phyloP scores from a whole-genome alignment of 2,888 invertebrate species.

The Phorcus lineatus region DNA sequence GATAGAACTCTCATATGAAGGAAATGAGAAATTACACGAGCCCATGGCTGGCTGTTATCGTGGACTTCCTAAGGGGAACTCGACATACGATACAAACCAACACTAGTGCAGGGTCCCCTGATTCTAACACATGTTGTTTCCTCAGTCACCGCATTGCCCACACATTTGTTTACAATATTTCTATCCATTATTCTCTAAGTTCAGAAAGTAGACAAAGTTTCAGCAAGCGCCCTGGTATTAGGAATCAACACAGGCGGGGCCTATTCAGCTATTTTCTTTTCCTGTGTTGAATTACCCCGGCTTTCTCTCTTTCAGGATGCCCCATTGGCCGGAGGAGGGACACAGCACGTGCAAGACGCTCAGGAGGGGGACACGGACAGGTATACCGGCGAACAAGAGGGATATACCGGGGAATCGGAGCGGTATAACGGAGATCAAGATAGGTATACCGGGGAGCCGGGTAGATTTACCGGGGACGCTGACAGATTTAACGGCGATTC shows the following conservation, averaged over 20 bases:
- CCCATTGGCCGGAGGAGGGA: constrained; percentile 10
- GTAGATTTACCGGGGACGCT: too few relatives aligned
- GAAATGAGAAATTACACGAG: constrained; percentile 28
- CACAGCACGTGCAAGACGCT: not conserved
- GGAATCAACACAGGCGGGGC: constrained; percentile 10
- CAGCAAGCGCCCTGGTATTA: not conserved
- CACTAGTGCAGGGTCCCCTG: not conserved
- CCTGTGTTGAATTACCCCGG: not conserved
- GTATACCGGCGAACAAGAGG: not conserved
- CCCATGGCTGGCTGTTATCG: constrained; percentile 16
- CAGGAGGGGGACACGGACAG: not conserved
- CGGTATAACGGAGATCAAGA: not conserved
- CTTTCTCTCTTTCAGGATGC: constrained; percentile 5
- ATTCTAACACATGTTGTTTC: constrained; percentile 5
- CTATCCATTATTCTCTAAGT: constrained; percentile 12
- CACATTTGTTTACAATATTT: constrained; percentile 15
- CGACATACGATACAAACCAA: constrained; percentile 1
- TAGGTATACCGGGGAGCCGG: not conserved
- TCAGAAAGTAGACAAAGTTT: constrained; percentile 7
- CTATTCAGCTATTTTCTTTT: not conserved
- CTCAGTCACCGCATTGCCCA: not conserved
- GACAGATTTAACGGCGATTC: too few relatives aligned
- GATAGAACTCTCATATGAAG: constrained; percentile 26
- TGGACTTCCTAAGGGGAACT: constrained; percentile 30
- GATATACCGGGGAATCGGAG: not conserved